Percentiles rank a stretch among this genome's conserved stretches.
These are phyloP conservation scores for Pterocles gutturalis DNA, from an alignment of 2,113 vertebrate genomes.

Conservation along the genomic window DNA sequence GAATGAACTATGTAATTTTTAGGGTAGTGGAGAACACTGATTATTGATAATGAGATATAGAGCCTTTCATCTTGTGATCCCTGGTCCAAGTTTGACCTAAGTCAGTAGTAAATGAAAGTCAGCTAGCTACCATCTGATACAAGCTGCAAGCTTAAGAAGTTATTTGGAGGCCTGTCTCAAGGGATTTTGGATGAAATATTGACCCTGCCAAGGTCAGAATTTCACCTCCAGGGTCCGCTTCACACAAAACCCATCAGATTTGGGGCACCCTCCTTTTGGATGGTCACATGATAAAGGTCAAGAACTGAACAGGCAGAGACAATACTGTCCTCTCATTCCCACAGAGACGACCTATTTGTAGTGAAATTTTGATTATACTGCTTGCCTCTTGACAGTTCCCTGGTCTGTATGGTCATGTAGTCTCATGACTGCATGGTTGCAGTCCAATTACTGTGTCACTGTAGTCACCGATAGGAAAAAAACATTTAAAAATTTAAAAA, in stretches of 20 bases:
- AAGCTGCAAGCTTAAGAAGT: conserved; percentile 7
- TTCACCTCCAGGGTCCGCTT: conserved; percentile 21
- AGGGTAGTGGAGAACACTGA: not conserved
- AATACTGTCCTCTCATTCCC: not conserved
- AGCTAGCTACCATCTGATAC: conserved; percentile 54
- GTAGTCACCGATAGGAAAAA: not conserved
- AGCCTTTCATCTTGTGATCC: conserved; percentile 66
- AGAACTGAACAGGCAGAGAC: not conserved
- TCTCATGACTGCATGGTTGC: not conserved
- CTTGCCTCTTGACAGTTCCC: not conserved
- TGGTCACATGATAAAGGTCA: not conserved
- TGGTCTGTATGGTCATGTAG: not conserved
- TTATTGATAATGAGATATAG: conserved; percentile 59
- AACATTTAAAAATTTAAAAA: not conserved
- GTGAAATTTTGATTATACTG: not conserved
- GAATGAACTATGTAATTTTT: conserved; percentile 44
- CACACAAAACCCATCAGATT: conserved; percentile 5
- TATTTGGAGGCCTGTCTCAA: not conserved
- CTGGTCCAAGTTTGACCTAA: conserved; percentile 59
- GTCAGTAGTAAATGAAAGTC: conserved; percentile 60
- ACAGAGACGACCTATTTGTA: not conserved
- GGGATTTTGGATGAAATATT: conserved; percentile 30
- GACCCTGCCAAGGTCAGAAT: conserved; percentile 23
- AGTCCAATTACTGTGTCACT: not conserved
- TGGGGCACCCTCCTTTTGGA: not conserved